Evolutionary conservation across 2,113 vertebrate genomes (phyloP).

Genomic region (Probosciger aterrimus): DNA sequence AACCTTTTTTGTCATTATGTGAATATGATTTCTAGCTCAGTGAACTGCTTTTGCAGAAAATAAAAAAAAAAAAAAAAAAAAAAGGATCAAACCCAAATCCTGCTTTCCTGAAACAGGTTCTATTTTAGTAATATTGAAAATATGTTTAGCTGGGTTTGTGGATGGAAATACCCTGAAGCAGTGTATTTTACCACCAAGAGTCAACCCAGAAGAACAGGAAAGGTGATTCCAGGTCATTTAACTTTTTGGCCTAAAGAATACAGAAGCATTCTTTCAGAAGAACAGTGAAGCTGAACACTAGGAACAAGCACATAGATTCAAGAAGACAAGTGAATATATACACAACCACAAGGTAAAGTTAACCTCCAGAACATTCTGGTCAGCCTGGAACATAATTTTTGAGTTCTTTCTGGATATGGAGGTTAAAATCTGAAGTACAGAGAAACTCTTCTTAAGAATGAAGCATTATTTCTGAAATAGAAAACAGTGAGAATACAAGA

Average conservation of each 20-base stretch:
- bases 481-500: background rate
- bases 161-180: rapidly evolving
- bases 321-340: background rate
- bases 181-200: background rate
- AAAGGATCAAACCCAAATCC: background rate
- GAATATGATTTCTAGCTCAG: background rate
- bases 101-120: background rate
- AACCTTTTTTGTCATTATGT: background rate
- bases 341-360: background rate
- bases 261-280: background rate
- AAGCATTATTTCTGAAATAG: background rate
- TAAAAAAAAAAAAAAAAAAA: background rate
- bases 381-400: background rate
- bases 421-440: background rate
- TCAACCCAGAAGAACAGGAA: background rate
- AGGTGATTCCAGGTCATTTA: background rate
- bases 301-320: background rate
- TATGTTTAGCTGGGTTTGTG: background rate
- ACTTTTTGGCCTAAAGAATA: background rate
- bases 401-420: background rate
- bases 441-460: background rate
- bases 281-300: background rate
- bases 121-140: background rate
- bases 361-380: background rate
- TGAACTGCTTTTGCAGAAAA: background rate